Evolutionary conservation across 2,888 invertebrate species (phyloP).

Genomic region (Tortricodes alternella): DNA sequence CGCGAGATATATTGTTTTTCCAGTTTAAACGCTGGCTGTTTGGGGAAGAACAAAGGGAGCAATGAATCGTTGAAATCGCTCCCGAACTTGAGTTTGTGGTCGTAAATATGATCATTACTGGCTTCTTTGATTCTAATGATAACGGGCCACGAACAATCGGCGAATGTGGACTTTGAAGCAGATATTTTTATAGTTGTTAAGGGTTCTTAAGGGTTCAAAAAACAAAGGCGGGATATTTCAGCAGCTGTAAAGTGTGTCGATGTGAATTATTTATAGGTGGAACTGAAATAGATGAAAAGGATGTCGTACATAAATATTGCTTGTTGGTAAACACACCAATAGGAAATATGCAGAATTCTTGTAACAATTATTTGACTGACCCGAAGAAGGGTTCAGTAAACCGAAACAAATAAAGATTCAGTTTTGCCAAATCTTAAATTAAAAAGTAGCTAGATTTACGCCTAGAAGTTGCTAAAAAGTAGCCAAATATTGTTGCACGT

Average conservation of each 20-base stretch:
- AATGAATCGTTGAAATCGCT: slow-evolving; percentile 69
- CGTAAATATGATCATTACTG: slow-evolving; percentile 53
- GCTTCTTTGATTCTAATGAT: slow-evolving; percentile 53
- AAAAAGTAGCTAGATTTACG: no score
- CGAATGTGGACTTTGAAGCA: neutral
- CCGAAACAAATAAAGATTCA: no score
- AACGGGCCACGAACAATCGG: slow-evolving; percentile 35
- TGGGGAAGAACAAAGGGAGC: slow-evolving; percentile 62
- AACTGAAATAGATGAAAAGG: slow-evolving; percentile 9
- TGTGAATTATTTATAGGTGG: slow-evolving; percentile 15
- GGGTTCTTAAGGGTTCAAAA: no score
- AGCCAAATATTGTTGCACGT: no score
- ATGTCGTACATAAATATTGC: neutral
- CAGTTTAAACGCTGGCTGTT: slow-evolving; percentile 43
- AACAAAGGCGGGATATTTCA: slow-evolving; percentile 21
- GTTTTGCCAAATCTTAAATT: no score
- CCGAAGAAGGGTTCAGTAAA: neutral
- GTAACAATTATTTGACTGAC: no score
- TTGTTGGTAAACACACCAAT: neutral
- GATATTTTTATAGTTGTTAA: slow-evolving; percentile 16
- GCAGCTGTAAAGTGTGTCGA: slow-evolving; percentile 25
- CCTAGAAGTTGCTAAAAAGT: no score
- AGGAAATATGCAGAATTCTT: no score
- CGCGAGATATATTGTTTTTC: slow-evolving; percentile 57
- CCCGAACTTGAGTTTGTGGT: slow-evolving; percentile 38